These are phyloP conservation scores for Axis porcinus DNA, from an alignment of 2,113 vertebrate species.

Conservation along the genomic window DNA sequence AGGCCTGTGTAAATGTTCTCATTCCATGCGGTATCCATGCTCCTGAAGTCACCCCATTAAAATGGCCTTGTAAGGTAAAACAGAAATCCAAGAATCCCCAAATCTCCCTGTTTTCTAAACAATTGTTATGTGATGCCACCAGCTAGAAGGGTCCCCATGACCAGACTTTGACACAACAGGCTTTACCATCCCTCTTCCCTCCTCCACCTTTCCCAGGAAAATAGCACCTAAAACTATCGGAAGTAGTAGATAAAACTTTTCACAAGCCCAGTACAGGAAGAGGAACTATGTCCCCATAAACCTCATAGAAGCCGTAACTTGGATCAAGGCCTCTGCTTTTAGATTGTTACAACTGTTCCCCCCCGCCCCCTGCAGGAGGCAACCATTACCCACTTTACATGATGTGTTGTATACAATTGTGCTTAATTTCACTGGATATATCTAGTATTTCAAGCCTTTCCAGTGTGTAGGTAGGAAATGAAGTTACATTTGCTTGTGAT, in stretches of 20 bases:
- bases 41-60: background rate
- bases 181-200: background rate
- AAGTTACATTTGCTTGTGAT: slow-evolving; percentile 1
- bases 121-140: background rate
- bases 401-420: background rate
- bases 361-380: background rate
- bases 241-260: background rate
- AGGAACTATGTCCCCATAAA: background rate
- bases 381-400: background rate
- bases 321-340: background rate
- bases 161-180: background rate
- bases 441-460: background rate
- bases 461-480: background rate
- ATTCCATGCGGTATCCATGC: background rate
- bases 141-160: background rate
- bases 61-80: background rate
- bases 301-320: background rate
- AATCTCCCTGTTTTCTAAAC: background rate
- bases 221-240: background rate
- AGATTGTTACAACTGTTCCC: background rate
- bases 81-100: background rate
- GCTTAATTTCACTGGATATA: background rate
- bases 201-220: background rate
- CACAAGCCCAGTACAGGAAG: background rate
- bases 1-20: background rate